Evolutionary conservation across 2,888 invertebrate species (phyloP).

Genomic region (Drosophila dives): DNA sequence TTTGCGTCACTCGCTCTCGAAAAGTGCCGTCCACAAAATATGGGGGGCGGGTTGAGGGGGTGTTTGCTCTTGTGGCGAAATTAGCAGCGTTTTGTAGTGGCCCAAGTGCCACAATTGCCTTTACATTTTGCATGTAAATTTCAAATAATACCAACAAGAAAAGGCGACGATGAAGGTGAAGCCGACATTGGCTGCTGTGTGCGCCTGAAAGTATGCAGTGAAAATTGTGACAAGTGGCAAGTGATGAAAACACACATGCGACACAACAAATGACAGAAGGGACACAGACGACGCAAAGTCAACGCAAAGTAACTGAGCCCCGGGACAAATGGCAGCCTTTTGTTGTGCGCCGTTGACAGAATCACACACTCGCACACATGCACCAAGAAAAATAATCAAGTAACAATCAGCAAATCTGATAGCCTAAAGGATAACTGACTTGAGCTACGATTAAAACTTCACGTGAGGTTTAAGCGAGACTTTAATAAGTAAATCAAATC

Average conservation of each 20-base stretch:
- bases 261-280: constrained; percentile 24
- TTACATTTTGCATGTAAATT: constrained; percentile 62
- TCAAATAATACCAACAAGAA: constrained; percentile 46
- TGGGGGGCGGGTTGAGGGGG: neutral
- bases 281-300: constrained; percentile 31
- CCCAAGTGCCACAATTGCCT: constrained; percentile 60
- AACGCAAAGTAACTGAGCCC: constrained; percentile 55
- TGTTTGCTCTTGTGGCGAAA: constrained; percentile 55
- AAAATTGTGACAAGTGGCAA: constrained; percentile 55
- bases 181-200: constrained; percentile 29
- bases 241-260: constrained; percentile 50
- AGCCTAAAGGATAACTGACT: neutral
- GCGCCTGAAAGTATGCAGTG: constrained; percentile 63
- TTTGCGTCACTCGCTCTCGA: constrained; percentile 30
- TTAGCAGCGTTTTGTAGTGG: constrained; percentile 70
- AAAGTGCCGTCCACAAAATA: constrained; percentile 11
- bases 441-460: neutral
- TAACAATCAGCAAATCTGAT: neutral
- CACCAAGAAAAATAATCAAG: constrained; percentile 11
- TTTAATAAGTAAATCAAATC: neutral
- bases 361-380: neutral
- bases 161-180: constrained; percentile 4
- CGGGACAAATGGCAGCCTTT: constrained; percentile 53
- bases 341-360: constrained; percentile 51
- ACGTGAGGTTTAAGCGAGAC: no score